phyloP scores from a whole-genome alignment of 1,140 invertebrate species.

The Protaetia brevitarsis region DNA sequence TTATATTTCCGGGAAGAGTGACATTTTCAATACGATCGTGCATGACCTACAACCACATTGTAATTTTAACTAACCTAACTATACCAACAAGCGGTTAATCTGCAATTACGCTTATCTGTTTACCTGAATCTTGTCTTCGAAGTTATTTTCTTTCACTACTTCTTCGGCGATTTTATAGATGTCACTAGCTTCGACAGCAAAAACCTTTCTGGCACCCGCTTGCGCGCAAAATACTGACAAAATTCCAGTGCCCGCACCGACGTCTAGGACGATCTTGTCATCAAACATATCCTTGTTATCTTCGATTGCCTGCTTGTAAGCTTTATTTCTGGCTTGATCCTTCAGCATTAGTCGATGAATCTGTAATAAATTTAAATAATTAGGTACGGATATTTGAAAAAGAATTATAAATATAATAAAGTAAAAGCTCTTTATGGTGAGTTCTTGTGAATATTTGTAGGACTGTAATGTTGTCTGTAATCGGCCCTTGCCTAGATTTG shows the following conservation, averaged over 20 bases:
- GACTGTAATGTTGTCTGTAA: too few species aligned
- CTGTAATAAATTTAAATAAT: slow-evolving; percentile 50
- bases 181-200: slow-evolving; percentile 90
- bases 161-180: slow-evolving; percentile 83
- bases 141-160: slow-evolving; percentile 72
- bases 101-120: slow-evolving; percentile 25
- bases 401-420: neutral
- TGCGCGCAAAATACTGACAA: slow-evolving; percentile 94
- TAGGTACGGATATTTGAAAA: neutral
- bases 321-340: slow-evolving; percentile 76
- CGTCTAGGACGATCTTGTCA: slow-evolving; percentile 85
- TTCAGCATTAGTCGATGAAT: slow-evolving; percentile 75
- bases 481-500: too few species aligned
- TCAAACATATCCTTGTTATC: slow-evolving; percentile 64
- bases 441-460: too few species aligned
- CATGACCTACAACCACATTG: slow-evolving; percentile 52
- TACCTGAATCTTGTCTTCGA: slow-evolving; percentile 57
- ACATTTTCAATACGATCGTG: slow-evolving; percentile 74
- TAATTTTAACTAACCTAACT: neutral
- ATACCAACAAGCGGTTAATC: neutral
- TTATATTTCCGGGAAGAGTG: slow-evolving; percentile 72
- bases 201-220: slow-evolving; percentile 89
- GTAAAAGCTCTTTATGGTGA: neutral
- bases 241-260: slow-evolving; percentile 96
- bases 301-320: slow-evolving; percentile 81